These are phyloP conservation scores for Alca torda DNA, from an alignment of 2,797 vertebrate species.

Conservation along the genomic window DNA sequence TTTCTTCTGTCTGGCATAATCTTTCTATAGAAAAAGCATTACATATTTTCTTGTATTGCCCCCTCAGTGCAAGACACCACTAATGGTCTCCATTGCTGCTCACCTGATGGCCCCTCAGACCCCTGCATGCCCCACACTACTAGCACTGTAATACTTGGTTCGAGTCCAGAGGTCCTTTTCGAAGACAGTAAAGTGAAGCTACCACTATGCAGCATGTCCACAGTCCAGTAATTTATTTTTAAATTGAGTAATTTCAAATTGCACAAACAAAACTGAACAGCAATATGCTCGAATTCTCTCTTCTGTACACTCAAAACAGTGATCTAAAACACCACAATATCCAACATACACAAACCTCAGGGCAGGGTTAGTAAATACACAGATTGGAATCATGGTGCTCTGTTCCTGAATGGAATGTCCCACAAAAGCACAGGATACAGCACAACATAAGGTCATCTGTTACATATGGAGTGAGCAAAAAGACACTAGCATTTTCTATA, in stretches of 20 bases:
- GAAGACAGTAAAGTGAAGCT: slow-evolving; percentile 76
- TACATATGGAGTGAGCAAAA: slow-evolving; percentile 91
- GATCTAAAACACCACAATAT: slow-evolving; percentile 98
- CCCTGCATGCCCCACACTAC: background rate
- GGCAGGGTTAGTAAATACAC: slow-evolving; percentile 89
- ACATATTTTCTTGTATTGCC: background rate
- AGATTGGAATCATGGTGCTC: slow-evolving; percentile 85
- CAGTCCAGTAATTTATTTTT: slow-evolving; percentile 87
- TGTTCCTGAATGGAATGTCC: slow-evolving; percentile 92
- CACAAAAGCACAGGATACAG: slow-evolving; percentile 97
- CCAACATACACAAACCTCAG: slow-evolving; percentile 96
- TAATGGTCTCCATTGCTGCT: slow-evolving; percentile 11
- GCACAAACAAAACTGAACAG: slow-evolving; percentile 87
- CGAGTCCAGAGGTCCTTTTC: slow-evolving; percentile 36
- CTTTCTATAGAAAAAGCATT: slow-evolving; percentile 22
- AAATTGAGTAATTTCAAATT: slow-evolving; percentile 84
- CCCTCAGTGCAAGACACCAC: slow-evolving; percentile 50
- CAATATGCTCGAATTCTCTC: slow-evolving; percentile 86
- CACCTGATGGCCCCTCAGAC: slow-evolving; percentile 2
- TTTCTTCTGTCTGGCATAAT: slow-evolving; percentile 12
- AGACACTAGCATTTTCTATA: slow-evolving; percentile 87
- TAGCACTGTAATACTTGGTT: slow-evolving; percentile 30
- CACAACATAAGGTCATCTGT: slow-evolving; percentile 91
- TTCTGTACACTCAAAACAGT: slow-evolving; percentile 95
- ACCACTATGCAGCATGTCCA: slow-evolving; percentile 80